Evolutionary conservation across 2,888 invertebrate genomes (phyloP), one percentile per base, ranked within the genome.

Genomic region (Agapetus fuscipes): DNA sequence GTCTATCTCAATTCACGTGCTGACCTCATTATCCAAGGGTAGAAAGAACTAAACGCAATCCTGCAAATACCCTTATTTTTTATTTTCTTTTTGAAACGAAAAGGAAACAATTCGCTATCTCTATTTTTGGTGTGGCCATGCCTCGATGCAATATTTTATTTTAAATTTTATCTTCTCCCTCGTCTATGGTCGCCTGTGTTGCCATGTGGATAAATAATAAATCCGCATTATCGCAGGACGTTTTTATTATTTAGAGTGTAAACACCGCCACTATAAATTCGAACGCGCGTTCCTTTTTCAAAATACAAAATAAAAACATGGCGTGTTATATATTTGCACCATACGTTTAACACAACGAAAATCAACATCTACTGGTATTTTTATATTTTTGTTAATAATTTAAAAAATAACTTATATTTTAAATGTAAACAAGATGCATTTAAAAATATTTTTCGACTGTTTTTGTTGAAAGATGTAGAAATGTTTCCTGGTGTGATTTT

Each of bases 181-280:
- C 5, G 20, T 20, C 24, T 20, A 20, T 9, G 20, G 20, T 20
- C 20, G 5, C 20, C 28, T 12, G 35, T 35, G 35, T 27, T 27
- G 35, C 35, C 27, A 35, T 35, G n/a, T 20, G 20, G 20, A 20
- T 20, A 20, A 20, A 20, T n/a, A 20, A 20, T 20, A 20, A 20
- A 20, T 20, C 20, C 20, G 20, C 9, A 20, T 20, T 20, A 20
- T 20, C 20, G 20, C 9, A 4, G 9, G 20, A 20, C 20, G 9
- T 9, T 20, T 20, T 20, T 20, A 20, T 20, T 20, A 20, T 20
- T 20, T 20, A 20, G 20, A 20, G 20, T 20, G 20, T 20, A 20
- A 20, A 20, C 20, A 20, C 20, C 5, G 20, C 20, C 20, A 20
- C 20, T 20, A 20, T 20, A 20, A 20, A 20, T 20, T 20, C 9